phyloP scores from a whole-genome alignment of 2,797 vertebrate genomes.

The Tympanoctomys barrerae region DNA sequence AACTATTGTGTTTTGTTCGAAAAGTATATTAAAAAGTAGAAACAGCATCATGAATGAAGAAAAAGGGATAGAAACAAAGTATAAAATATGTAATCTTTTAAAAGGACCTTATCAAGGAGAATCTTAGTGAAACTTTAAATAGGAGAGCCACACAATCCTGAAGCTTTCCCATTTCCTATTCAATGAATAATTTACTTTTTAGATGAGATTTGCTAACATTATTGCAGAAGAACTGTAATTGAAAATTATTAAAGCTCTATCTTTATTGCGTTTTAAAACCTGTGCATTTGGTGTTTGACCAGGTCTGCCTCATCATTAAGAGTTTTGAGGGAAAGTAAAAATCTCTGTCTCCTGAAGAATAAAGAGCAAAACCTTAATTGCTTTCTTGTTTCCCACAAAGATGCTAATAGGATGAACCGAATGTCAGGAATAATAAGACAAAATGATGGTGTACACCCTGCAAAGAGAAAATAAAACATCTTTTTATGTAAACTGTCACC shows the following conservation, averaged over 20 bases:
- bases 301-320: conserved; percentile 86
- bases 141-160: conserved; percentile 86
- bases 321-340: conserved; percentile 86
- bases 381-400: conserved; percentile 81
- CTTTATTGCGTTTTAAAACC: conserved; percentile 87
- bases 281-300: conserved; percentile 86
- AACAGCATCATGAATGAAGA: conserved; percentile 85
- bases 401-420: conserved; percentile 83
- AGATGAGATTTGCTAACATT: conserved; percentile 89
- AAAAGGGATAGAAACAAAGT: conserved; percentile 87
- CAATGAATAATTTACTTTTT: conserved; percentile 89
- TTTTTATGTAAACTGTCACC: conserved; percentile 85
- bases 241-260: conserved; percentile 90
- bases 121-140: conserved; percentile 88
- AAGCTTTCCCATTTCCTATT: conserved; percentile 87
- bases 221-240: conserved; percentile 89
- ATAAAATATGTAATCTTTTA: conserved; percentile 85
- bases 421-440: conserved; percentile 84
- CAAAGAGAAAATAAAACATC: conserved; percentile 85
- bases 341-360: conserved; percentile 73
- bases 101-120: conserved; percentile 86
- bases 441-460: conserved; percentile 84
- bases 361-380: conserved; percentile 69
- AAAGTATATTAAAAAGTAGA: conserved; percentile 90
- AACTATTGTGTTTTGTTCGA: conserved; percentile 86